A percentile compares a stretch with the other conserved stretches of the same genome.
Conservation (phyloP, 2,888 invertebrate species). For the Cerastis leucographa region DNA sequence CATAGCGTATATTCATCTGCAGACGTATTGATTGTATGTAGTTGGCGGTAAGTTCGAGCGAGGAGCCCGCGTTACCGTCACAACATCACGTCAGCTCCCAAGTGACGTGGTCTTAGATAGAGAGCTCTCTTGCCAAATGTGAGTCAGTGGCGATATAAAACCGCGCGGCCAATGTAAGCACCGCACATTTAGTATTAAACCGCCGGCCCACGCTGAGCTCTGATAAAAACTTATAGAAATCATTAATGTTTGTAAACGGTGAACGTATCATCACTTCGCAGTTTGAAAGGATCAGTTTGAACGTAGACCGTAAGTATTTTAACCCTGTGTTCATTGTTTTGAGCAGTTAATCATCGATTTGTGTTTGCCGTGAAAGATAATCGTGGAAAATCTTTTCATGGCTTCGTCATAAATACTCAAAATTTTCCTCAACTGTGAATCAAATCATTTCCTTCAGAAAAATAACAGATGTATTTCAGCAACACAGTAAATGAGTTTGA, state of each 20-base stretch:
- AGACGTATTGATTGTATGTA: conserved; percentile 52
- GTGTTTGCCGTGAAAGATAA: conserved; percentile 11
- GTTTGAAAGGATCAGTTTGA: conserved; percentile 82
- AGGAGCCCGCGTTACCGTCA: conserved; percentile 77
- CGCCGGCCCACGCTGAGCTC: conserved; percentile 67
- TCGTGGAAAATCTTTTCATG: conserved; percentile 23
- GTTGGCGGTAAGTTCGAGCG: conserved; percentile 40
- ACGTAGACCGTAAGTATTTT: conserved; percentile 80
- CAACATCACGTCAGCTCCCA: conserved; percentile 78
- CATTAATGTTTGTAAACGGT: conserved; percentile 85
- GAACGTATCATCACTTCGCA: conserved; percentile 80
- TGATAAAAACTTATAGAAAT: conserved; percentile 52
- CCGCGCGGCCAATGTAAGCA: conserved; percentile 73
- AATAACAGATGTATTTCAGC: conserved; percentile 18
- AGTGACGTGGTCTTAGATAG: conserved; percentile 81
- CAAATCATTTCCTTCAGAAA: neutral
- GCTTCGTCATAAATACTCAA: conserved; percentile 5
- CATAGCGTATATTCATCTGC: conserved; percentile 35
- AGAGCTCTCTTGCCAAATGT: conserved; percentile 84
- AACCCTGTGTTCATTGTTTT: conserved; percentile 11
- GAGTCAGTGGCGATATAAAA: conserved; percentile 87
- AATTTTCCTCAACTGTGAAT: neutral
- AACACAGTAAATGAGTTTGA: conserved; percentile 14
- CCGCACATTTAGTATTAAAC: conserved; percentile 79
- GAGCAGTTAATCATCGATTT: conserved; percentile 4